Percentiles rank a stretch among this genome's conserved stretches.
Evolutionary conservation across 2,797 vertebrate species (phyloP).

Genomic region (Ctenopoma kingsleyae): DNA sequence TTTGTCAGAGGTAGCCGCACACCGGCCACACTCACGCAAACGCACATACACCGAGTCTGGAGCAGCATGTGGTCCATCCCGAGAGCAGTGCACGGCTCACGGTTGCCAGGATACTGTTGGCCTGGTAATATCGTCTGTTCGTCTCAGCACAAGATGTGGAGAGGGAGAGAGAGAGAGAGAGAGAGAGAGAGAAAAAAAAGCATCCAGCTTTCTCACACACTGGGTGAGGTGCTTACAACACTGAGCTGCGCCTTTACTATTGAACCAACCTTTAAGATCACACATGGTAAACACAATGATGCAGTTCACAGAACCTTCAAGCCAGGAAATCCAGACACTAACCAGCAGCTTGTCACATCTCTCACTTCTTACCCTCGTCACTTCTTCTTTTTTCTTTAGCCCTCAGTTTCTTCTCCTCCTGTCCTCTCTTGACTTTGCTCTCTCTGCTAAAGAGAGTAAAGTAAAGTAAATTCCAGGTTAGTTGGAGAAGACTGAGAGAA

Average conservation of each 20-base stretch:
- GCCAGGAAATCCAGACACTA: conserved; percentile 8
- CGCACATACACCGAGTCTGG: conserved; percentile 45
- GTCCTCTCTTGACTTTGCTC: conserved; percentile 7
- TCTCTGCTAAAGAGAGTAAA: no score
- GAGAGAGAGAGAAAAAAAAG: not conserved
- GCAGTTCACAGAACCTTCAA: not conserved
- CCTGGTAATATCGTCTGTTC: conserved; percentile 75
- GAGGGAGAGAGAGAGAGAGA: no score
- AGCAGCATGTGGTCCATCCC: conserved; percentile 76
- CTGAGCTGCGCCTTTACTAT: conserved; percentile 9
- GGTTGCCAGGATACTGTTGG: conserved; percentile 87
- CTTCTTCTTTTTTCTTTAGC: conserved; percentile 34
- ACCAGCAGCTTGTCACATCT: not conserved
- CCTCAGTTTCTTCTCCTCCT: conserved; percentile 16
- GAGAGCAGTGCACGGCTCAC: conserved; percentile 77
- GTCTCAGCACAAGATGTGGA: conserved; percentile 63
- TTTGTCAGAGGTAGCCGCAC: conserved; percentile 26
- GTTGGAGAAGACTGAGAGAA: conserved; percentile 1
- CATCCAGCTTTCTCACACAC: conserved; percentile 39
- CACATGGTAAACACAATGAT: not conserved
- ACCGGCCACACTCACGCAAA: conserved; percentile 17
- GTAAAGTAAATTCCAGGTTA: conserved; percentile 61
- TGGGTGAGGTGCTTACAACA: conserved; percentile 14
- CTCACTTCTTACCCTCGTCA: conserved; percentile 61
- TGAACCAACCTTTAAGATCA: not conserved